Conservation (phyloP, 2,888 invertebrate genomes). For the Cryptocephalus primarius region DNA sequence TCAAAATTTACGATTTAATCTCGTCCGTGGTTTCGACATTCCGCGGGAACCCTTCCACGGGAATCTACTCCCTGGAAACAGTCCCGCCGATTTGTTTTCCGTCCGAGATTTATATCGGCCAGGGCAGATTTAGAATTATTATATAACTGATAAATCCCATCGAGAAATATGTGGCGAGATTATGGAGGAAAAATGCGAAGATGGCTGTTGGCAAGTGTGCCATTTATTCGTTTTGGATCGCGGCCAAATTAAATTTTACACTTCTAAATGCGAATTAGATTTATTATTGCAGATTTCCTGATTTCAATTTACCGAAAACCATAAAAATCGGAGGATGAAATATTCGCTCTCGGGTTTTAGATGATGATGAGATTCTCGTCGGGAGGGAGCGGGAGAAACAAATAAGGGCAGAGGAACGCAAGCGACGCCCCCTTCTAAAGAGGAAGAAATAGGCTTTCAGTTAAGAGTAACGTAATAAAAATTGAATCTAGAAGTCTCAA, state of each 20-base stretch:
- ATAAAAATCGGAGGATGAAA: constrained; percentile 4
- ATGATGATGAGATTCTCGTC: too few species aligned
- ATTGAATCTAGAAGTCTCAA: too few species aligned
- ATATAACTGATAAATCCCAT: not conserved
- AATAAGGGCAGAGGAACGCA: too few species aligned
- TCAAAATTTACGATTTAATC: too few species aligned
- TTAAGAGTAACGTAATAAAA: too few species aligned
- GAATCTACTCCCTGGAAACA: not conserved
- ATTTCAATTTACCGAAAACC: constrained; percentile 12
- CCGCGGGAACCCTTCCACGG: not conserved
- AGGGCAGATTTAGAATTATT: not conserved
- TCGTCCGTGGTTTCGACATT: not conserved
- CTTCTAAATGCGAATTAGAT: constrained; percentile 25
- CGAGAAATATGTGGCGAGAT: not conserved
- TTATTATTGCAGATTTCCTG: constrained; percentile 25
- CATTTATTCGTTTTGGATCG: constrained; percentile 17
- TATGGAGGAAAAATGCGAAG: not conserved
- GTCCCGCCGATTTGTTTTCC: not conserved
- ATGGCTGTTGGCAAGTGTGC: not conserved
- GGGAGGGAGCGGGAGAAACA: too few species aligned
- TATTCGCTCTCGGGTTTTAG: too few species aligned
- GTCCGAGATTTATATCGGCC: not conserved
- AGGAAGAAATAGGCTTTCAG: too few species aligned
- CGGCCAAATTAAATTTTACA: constrained; percentile 29
- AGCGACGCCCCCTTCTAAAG: too few species aligned